phyloP scores from a whole-genome alignment of 2,113 vertebrate genomes.

The Oxyura jamaicensis region DNA sequence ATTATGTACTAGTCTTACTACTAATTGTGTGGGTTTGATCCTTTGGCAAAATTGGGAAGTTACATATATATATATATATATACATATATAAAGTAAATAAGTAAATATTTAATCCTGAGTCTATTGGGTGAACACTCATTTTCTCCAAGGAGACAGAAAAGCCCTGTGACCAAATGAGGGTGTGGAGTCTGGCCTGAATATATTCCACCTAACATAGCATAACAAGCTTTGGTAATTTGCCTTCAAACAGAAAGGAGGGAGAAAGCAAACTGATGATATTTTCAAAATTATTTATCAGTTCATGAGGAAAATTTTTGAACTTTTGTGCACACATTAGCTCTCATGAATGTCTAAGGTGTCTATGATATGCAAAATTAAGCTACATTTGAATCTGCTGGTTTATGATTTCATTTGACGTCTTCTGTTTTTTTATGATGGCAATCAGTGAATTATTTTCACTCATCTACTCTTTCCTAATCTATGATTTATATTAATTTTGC shows the following conservation, averaged over 20 bases:
- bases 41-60: conserved; percentile 11
- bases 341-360: not conserved
- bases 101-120: not conserved
- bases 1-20: conserved; percentile 6
- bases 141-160: not conserved
- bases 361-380: not conserved
- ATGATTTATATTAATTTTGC: not conserved
- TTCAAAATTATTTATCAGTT: not conserved
- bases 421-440: not conserved
- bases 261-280: not conserved
- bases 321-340: not conserved
- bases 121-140: not conserved
- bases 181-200: not conserved
- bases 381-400: not conserved
- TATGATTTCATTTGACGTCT: not conserved
- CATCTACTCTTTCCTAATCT: not conserved
- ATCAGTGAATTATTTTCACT: not conserved
- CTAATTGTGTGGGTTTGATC: conserved; percentile 2
- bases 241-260: not conserved
- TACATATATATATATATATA: not conserved
- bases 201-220: not conserved
- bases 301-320: not conserved
- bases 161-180: not conserved
- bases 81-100: not conserved
- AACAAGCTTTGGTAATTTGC: not conserved